Conservation (phyloP, 2,888 invertebrate species). For the Sylvicola cinctus region DNA sequence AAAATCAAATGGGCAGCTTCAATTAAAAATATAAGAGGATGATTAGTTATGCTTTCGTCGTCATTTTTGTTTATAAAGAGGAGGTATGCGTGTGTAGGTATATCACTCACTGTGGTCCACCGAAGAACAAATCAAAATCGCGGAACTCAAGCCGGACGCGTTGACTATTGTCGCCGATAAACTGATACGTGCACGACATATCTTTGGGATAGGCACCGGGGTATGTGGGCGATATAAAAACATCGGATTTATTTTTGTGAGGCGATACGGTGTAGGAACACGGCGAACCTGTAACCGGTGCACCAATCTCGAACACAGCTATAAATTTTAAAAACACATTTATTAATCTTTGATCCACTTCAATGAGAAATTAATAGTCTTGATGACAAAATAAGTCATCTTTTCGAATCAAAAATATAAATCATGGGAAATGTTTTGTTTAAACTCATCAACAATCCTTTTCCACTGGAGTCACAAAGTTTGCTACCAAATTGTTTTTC, state of each 20-base stretch:
- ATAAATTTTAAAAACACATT: conserved; percentile 11
- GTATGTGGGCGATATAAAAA: conserved; percentile 91
- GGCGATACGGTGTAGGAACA: conserved; percentile 74
- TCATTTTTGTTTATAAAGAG: too few relatives aligned
- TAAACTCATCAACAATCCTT: too few relatives aligned
- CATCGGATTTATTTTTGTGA: conserved; percentile 51
- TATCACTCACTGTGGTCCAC: conserved; percentile 96
- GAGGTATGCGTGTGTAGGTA: too few relatives aligned
- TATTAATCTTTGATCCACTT: too few relatives aligned
- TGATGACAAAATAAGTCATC: too few relatives aligned
- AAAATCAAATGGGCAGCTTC: conserved; percentile 95
- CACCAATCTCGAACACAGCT: conserved; percentile 88
- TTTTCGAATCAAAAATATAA: too few relatives aligned
- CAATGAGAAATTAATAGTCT: too few relatives aligned
- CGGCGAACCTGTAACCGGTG: conserved; percentile 63
- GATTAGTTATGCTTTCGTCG: too few relatives aligned
- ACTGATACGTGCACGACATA: conserved; percentile 79
- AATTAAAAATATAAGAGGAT: not conserved
- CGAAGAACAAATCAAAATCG: conserved; percentile 96
- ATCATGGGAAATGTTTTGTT: too few relatives aligned
- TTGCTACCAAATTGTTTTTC: too few relatives aligned
- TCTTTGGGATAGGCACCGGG: conserved; percentile 98
- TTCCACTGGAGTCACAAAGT: too few relatives aligned
- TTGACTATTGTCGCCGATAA: conserved; percentile 76
- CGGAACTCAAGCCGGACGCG: conserved; percentile 87